A percentile compares a stretch with the other conserved stretches of the same genome.
Conservation (phyloP, 2,797 vertebrate genomes). For the Tympanoctomys barrerae region DNA sequence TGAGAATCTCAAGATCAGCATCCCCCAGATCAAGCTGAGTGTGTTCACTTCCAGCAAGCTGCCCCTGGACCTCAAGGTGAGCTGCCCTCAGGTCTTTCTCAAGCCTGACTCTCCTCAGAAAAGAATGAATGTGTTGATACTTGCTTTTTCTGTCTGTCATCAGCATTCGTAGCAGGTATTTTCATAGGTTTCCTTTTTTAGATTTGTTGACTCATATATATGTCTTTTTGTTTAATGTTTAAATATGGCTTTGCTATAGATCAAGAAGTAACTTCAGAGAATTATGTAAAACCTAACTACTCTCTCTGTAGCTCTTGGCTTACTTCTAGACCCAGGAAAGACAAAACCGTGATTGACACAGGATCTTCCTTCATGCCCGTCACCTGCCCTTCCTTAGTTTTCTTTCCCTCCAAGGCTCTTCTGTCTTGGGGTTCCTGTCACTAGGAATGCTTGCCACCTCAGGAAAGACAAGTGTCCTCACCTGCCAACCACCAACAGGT, state of each 20-base stretch:
- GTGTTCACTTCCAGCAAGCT: constrained; percentile 98
- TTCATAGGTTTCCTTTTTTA: constrained; percentile 12
- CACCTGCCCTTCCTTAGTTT: neutral
- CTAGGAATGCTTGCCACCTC: neutral
- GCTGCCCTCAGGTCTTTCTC: rapidly evolving
- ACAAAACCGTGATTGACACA: neutral
- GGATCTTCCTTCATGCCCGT: neutral
- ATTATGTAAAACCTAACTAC: neutral
- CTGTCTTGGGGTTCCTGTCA: neutral
- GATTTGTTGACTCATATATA: neutral
- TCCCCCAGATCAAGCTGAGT: constrained; percentile 97
- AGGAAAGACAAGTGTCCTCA: neutral
- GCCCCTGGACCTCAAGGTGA: constrained; percentile 97
- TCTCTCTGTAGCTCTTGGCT: neutral
- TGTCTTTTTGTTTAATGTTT: neutral
- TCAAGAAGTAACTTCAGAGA: neutral
- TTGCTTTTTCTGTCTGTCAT: neutral
- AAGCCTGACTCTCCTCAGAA: neutral
- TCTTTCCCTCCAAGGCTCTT: neutral
- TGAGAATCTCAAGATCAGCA: constrained; percentile 98
- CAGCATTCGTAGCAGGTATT: neutral
- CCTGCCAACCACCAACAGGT: neutral
- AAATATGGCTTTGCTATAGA: constrained; percentile 45
- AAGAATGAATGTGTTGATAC: neutral
- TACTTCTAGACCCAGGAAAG: neutral